Percentiles rank a stretch among this genome's conserved stretches.
Evolutionary conservation across 2,888 invertebrate species (phyloP).

Genomic region (Melinaea menophilus): DNA sequence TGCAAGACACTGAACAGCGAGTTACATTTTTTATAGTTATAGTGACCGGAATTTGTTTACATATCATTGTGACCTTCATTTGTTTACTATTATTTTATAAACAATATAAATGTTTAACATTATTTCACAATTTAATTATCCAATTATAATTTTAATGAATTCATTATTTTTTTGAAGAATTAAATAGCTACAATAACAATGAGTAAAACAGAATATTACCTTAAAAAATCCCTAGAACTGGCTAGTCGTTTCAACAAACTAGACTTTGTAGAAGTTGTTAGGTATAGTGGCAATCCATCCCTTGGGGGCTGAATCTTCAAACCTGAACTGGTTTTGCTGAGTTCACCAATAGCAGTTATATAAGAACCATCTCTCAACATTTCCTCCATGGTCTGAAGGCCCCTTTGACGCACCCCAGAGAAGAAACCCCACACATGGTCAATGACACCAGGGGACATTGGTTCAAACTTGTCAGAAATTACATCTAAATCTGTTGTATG

Average conservation of each 20-base stretch:
- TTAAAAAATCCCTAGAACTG: slow-evolving; percentile 82
- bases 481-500: slow-evolving; percentile 82
- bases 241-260: slow-evolving; percentile 85
- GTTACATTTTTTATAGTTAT: no score
- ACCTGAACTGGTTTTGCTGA: slow-evolving; percentile 80
- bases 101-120: no score
- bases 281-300: slow-evolving; percentile 83
- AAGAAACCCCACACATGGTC: slow-evolving; percentile 92
- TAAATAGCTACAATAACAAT: no score
- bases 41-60: no score
- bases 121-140: no score
- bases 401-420: slow-evolving; percentile 88
- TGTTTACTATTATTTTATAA: no score
- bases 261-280: slow-evolving; percentile 87
- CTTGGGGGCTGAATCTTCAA: slow-evolving; percentile 85
- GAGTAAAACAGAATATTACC: slow-evolving; percentile 56
- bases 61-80: no score
- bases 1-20: no score
- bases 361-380: slow-evolving; percentile 89
- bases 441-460: slow-evolving; percentile 84
- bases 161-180: no score
- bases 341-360: slow-evolving; percentile 87
- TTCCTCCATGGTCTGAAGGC: slow-evolving; percentile 91
- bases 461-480: slow-evolving; percentile 89
- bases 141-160: no score